These are phyloP conservation scores for Galerucella nymphaeae DNA, from an alignment of 2,888 invertebrate genomes.

Conservation along the genomic window DNA sequence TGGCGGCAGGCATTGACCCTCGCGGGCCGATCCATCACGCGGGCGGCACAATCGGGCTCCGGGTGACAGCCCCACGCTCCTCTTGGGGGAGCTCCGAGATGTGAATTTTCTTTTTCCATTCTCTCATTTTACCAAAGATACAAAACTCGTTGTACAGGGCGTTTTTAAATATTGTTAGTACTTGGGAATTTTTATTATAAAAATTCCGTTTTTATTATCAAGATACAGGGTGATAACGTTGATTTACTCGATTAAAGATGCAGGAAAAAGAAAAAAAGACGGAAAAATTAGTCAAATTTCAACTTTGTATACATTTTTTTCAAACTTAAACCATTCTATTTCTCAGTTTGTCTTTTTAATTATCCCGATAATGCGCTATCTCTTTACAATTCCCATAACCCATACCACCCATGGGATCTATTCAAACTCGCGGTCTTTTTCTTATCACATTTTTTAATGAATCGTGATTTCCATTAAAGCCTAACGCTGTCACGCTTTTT, in stretches of 20 bases:
- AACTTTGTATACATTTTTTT: no score
- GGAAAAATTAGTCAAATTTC: no score
- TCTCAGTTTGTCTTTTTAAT: not conserved
- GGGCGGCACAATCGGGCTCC: slow-evolving; percentile 54
- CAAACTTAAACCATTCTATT: not conserved
- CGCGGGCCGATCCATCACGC: slow-evolving; percentile 69
- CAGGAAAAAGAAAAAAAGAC: no score
- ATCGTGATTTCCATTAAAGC: slow-evolving; percentile 62
- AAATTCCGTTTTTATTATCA: not conserved
- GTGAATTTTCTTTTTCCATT: slow-evolving; percentile 19
- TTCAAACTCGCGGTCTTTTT: slow-evolving; percentile 20
- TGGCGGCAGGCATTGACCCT: slow-evolving; percentile 73
- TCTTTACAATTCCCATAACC: not conserved
- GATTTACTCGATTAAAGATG: no score
- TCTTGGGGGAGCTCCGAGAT: slow-evolving; percentile 30
- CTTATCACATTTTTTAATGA: slow-evolving; percentile 54
- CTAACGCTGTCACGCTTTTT: slow-evolving; percentile 60
- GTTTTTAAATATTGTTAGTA: not conserved
- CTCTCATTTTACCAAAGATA: slow-evolving; percentile 13
- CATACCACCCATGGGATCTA: slow-evolving; percentile 24
- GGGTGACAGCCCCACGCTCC: slow-evolving; percentile 46
- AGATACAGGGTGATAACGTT: no score
- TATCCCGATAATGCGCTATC: not conserved
- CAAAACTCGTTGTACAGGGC: slow-evolving; percentile 12
- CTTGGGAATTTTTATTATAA: not conserved